Evolutionary conservation across 1,140 invertebrate species (phyloP).

Genomic region (Drosophila kurseongensis): DNA sequence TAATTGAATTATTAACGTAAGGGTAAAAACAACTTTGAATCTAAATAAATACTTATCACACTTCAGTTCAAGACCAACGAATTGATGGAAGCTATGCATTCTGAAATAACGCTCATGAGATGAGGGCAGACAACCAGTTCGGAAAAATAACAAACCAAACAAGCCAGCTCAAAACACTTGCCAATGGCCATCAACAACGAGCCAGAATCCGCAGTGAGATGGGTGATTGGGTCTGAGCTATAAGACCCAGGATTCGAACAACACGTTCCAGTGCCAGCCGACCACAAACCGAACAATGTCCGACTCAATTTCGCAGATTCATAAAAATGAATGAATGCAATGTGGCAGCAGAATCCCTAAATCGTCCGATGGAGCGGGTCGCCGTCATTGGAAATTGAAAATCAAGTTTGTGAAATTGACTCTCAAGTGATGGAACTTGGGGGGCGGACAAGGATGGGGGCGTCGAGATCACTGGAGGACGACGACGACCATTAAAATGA

Average conservation of each 20-base stretch:
- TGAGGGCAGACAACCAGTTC: constrained; percentile 5
- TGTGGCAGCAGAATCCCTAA: constrained; percentile 54
- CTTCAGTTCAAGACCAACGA: not conserved
- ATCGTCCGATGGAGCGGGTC: constrained; percentile 49
- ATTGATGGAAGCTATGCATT: constrained; percentile 22
- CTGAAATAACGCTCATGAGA: constrained; percentile 33
- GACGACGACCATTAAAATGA: constrained; percentile 77
- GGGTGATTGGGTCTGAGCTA: constrained; percentile 45
- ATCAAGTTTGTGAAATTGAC: constrained; percentile 83
- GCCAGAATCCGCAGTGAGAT: constrained; percentile 11
- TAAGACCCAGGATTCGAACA: constrained; percentile 39
- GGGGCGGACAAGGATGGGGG: not conserved
- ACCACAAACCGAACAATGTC: constrained; percentile 78
- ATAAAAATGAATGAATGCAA: constrained; percentile 77
- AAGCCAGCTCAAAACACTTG: constrained; percentile 30
- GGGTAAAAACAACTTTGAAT: no score
- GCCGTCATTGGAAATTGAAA: constrained; percentile 73
- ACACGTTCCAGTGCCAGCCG: constrained; percentile 45
- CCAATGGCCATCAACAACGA: constrained; percentile 52
- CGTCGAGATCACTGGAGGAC: constrained; percentile 30
- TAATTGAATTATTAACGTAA: no score
- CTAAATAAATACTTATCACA: not conserved
- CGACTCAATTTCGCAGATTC: constrained; percentile 76
- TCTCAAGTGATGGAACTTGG: constrained; percentile 73
- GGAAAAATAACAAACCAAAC: constrained; percentile 1